Evolutionary conservation across 2,113 vertebrate genomes (phyloP).

Genomic region (Otus sunia): DNA sequence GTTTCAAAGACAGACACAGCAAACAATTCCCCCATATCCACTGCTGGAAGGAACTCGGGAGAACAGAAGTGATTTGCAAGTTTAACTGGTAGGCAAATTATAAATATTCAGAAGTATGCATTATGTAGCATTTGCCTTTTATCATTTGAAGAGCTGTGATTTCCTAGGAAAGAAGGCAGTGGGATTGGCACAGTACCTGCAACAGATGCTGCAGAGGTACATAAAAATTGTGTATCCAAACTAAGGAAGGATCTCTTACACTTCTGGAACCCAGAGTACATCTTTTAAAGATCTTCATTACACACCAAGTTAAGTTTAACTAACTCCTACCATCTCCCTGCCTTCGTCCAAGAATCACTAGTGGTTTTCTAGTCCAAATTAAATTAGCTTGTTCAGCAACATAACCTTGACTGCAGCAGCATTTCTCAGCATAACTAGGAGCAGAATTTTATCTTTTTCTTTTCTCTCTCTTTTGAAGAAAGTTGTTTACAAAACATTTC

Average conservation of each 20-base stretch:
- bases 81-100: neutral
- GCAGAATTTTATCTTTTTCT: neutral
- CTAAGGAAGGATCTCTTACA: no score
- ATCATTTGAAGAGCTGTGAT: neutral
- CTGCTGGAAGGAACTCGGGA: neutral
- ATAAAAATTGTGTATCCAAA: neutral
- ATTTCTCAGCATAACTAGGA: neutral
- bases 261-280: neutral
- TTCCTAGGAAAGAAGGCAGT: neutral
- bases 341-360: neutral
- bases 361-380: neutral
- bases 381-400: neutral
- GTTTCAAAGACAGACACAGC: neutral
- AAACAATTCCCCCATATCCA: neutral
- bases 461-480: no score
- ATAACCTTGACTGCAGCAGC: neutral
- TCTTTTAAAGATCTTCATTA: neutral
- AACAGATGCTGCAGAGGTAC: neutral
- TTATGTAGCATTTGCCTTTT: neutral
- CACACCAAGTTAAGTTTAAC: neutral
- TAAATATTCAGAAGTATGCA: neutral
- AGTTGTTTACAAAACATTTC: neutral
- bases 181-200: neutral
- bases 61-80: neutral
- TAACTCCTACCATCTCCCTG: neutral